Evolutionary conservation across 2,113 vertebrate genomes (phyloP).

Genomic region (Peromyscus maniculatus): DNA sequence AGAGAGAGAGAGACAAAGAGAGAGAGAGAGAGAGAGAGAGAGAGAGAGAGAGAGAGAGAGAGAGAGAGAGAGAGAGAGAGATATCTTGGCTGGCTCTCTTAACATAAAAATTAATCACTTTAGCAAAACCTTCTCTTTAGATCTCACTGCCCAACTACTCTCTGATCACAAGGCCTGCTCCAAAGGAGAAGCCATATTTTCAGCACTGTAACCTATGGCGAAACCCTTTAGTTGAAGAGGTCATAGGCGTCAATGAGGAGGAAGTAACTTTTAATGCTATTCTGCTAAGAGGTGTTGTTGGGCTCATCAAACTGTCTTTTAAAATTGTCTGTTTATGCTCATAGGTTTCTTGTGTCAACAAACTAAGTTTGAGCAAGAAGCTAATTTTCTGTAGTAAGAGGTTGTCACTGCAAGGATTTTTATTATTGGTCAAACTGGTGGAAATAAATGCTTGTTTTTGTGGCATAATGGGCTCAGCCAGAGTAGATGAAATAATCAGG

Average conservation of each 20-base stretch:
- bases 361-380: background rate
- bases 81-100: background rate
- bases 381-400: too few species aligned
- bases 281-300: background rate
- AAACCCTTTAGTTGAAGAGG: too few species aligned
- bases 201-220: too few species aligned
- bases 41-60: too few species aligned
- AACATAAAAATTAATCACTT: rapidly evolving
- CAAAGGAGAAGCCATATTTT: background rate
- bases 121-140: background rate
- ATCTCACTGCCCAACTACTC: background rate
- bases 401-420: background rate
- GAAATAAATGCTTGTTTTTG: background rate
- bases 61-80: too few species aligned
- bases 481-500: background rate
- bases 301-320: too few species aligned
- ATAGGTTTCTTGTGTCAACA: too few species aligned
- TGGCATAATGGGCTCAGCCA: background rate
- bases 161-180: background rate
- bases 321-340: background rate
- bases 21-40: too few species aligned
- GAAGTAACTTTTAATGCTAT: background rate
- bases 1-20: too few species aligned
- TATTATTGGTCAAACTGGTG: background rate
- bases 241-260: rapidly evolving